phyloP scores from a whole-genome alignment of 2,113 vertebrate species.

The Entomyzon cyanotis region DNA sequence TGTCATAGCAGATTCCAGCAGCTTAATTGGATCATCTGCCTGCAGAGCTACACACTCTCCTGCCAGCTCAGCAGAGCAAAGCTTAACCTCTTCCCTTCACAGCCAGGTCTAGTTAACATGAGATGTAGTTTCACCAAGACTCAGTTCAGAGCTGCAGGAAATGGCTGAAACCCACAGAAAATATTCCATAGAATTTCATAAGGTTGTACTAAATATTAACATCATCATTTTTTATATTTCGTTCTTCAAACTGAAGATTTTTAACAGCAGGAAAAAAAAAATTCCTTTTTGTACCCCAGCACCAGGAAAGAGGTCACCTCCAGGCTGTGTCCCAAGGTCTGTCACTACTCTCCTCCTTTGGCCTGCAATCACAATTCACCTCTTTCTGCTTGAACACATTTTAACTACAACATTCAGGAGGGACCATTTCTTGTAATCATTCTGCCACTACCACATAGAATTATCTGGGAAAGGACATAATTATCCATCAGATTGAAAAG shows the following conservation, averaged over 20 bases:
- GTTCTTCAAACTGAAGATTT: neutral
- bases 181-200: neutral
- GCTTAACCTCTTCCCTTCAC: neutral
- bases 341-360: neutral
- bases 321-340: neutral
- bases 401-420: neutral
- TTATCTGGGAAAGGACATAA: neutral
- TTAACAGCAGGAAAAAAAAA: neutral
- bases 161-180: neutral
- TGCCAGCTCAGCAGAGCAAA: neutral
- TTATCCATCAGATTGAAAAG: neutral
- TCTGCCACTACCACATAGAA: neutral
- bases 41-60: neutral
- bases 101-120: neutral
- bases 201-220: neutral
- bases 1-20: neutral
- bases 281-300: neutral
- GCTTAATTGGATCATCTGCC: neutral
- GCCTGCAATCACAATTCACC: neutral
- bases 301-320: neutral
- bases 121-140: neutral
- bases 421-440: neutral
- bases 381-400: neutral
- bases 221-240: fast-evolving
- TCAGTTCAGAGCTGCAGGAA: neutral